Percentiles rank a stretch among this genome's conserved stretches.
These are phyloP conservation scores for Echinops telfairi DNA, from an alignment of 2,113 vertebrate genomes.

Conservation along the genomic window DNA sequence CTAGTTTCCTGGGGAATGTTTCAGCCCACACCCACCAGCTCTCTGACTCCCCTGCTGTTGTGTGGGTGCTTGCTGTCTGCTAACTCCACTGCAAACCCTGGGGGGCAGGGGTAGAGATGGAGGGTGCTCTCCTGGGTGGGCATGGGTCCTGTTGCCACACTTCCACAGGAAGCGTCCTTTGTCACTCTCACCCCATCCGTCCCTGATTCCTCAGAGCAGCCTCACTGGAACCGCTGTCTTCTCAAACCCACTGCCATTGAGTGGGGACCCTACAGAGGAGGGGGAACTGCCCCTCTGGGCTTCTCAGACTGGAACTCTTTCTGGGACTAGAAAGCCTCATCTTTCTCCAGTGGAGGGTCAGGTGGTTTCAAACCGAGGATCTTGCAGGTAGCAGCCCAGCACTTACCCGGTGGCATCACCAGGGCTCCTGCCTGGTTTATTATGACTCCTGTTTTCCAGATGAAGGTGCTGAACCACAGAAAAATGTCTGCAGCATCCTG, in stretches of 20 bases:
- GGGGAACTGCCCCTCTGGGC: no score
- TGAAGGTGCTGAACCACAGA: neutral
- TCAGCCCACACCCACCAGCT: neutral
- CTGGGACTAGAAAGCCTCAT: no score
- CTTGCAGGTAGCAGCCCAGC: no score
- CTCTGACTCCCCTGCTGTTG: neutral
- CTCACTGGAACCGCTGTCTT: neutral
- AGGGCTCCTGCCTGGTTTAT: neutral
- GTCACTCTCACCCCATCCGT: neutral
- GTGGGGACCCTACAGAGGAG: no score
- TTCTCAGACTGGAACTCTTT: no score
- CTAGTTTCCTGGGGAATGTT: neutral
- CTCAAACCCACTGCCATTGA: no score
- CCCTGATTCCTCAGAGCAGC: neutral
- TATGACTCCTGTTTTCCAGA: neutral
- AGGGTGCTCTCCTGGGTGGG: neutral
- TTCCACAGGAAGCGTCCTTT: neutral
- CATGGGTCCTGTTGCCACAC: neutral
- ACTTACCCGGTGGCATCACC: no score
- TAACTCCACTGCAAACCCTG: neutral
- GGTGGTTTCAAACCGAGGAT: no score
- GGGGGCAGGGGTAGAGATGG: neutral
- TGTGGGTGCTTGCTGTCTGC: neutral
- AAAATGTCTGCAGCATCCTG: constrained; percentile 9
- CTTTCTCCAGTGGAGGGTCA: no score